These are phyloP conservation scores for Orientallactaga bullata DNA, from an alignment of 2,113 vertebrate species.

Conservation along the genomic window DNA sequence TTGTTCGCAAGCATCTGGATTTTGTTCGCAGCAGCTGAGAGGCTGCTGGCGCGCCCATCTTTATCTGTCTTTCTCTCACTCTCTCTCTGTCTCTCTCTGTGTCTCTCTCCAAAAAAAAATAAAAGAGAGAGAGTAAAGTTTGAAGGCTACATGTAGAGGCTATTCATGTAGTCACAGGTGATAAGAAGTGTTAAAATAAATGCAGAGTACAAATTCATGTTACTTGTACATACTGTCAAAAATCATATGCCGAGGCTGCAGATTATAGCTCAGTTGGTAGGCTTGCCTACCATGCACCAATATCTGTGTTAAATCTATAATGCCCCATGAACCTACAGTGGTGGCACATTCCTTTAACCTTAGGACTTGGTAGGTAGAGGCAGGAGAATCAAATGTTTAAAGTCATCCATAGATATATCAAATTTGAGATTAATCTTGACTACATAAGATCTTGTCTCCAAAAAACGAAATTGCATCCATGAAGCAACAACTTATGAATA, in stretches of 20 bases:
- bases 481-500: constrained; percentile 33
- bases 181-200: constrained; percentile 42
- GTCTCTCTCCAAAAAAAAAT: too few relatives aligned
- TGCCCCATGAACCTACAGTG: background rate
- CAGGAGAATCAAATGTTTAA: too few relatives aligned
- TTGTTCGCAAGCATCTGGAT: too few relatives aligned
- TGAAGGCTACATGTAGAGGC: background rate
- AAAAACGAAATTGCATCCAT: background rate
- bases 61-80: too few relatives aligned
- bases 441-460: background rate
- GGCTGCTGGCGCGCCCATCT: too few relatives aligned
- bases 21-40: too few relatives aligned
- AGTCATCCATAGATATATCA: too few relatives aligned
- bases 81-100: too few relatives aligned
- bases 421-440: background rate
- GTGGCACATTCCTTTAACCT: background rate
- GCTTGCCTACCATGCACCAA: background rate
- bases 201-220: background rate
- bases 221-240: constrained; percentile 12
- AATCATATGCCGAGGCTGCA: background rate
- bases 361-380: too few relatives aligned
- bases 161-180: constrained; percentile 21
- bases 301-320: background rate
- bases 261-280: background rate
- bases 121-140: constrained; percentile 24